These are phyloP conservation scores for Phodopus roborovskii DNA, from an alignment of 2,113 vertebrate genomes.

Conservation along the genomic window DNA sequence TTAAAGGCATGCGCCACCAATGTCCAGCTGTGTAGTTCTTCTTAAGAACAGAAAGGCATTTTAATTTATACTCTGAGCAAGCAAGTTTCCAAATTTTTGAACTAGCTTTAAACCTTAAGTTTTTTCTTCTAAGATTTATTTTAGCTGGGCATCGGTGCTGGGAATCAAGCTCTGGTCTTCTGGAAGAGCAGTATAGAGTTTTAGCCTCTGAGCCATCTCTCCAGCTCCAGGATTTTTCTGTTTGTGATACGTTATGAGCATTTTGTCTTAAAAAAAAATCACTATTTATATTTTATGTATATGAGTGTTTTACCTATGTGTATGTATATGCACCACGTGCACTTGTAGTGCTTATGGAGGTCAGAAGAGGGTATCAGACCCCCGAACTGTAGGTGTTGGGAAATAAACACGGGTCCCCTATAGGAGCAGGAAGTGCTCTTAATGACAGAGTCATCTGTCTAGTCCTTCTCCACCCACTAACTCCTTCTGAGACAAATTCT, in stretches of 20 bases:
- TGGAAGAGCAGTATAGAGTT: neutral
- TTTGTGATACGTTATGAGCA: neutral
- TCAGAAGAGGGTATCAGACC: neutral
- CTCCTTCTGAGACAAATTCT: neutral
- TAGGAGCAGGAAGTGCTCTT: neutral
- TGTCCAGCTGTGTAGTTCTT: neutral
- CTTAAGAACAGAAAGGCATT: neutral
- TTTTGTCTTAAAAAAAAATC: neutral
- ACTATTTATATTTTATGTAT: neutral
- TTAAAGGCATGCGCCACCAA: no score
- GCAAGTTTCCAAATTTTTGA: neutral
- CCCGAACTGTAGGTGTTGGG: neutral
- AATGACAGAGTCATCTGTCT: neutral
- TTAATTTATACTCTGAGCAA: neutral
- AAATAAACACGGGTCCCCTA: neutral
- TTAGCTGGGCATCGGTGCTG: neutral
- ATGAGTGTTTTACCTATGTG: neutral
- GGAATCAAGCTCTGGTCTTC: neutral
- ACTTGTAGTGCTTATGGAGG: neutral
- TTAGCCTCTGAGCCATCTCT: neutral
- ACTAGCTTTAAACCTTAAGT: neutral
- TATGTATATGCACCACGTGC: no score
- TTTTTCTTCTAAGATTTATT: neutral
- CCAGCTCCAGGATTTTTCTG: neutral
- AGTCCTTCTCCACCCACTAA: neutral